These are phyloP conservation scores for Agriotes lineatus DNA, from an alignment of 2,888 invertebrate genomes.

Conservation along the genomic window DNA sequence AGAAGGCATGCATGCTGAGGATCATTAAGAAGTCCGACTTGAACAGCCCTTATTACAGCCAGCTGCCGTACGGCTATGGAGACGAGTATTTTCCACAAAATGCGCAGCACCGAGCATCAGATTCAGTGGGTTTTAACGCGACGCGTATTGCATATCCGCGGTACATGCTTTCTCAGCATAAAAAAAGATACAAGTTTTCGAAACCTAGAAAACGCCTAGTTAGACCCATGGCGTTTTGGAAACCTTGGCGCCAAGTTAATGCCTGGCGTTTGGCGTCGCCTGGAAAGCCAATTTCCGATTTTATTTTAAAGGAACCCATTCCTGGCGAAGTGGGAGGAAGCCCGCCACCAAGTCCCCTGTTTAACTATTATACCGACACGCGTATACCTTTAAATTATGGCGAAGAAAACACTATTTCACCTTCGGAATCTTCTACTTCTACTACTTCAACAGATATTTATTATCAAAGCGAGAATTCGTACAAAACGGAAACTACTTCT, in stretches of 20 bases:
- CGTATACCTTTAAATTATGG: slow-evolving; percentile 14
- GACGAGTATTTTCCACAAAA: neutral
- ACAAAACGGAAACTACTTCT: neutral
- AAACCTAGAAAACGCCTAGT: too few species aligned
- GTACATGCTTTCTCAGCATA: too few species aligned
- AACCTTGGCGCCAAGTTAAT: neutral
- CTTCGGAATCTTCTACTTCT: neutral
- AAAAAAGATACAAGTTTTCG: neutral
- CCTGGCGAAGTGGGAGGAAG: slow-evolving; percentile 30
- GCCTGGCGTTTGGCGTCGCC: slow-evolving; percentile 14
- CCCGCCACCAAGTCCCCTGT: slow-evolving; percentile 31
- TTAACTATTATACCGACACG: slow-evolving; percentile 19
- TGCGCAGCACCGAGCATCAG: neutral
- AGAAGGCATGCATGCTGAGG: slow-evolving; percentile 21
- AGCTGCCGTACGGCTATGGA: neutral
- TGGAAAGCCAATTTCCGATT: slow-evolving; percentile 16
- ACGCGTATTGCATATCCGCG: too few species aligned
- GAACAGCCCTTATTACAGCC: neutral
- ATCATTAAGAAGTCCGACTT: slow-evolving; percentile 26
- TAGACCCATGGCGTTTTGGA: too few species aligned
- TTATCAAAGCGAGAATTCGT: too few species aligned
- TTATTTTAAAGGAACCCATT: slow-evolving; percentile 32
- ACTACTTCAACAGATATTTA: too few species aligned
- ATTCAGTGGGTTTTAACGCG: too few species aligned
- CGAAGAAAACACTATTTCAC: neutral